Percentiles rank a stretch among this genome's conserved stretches.
Conservation (phyloP, 2,888 invertebrate species). For the Rhogogaster chlorosoma region DNA sequence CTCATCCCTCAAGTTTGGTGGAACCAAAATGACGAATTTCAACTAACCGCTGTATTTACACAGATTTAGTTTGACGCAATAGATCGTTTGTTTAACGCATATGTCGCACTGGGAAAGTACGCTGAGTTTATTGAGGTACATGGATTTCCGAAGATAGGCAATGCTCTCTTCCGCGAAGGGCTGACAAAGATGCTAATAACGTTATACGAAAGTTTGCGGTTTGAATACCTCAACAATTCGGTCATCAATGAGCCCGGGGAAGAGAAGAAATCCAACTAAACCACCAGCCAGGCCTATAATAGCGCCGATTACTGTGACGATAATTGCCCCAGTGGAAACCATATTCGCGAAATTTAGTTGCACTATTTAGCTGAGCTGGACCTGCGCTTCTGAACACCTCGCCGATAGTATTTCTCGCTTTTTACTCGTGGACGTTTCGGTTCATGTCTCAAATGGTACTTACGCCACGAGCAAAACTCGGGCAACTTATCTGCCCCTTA, state of each 20-base stretch:
- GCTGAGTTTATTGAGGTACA: neutral
- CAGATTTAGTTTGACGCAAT: neutral
- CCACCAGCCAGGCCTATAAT: constrained; percentile 16
- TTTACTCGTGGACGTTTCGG: neutral
- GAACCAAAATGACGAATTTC: neutral
- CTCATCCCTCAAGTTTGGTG: neutral
- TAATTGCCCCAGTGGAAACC: neutral
- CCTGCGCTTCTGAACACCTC: neutral
- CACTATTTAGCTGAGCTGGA: neutral
- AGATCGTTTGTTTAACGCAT: neutral
- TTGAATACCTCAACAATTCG: constrained; percentile 22
- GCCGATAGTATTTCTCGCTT: neutral
- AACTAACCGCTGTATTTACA: neutral
- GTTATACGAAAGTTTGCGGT: neutral
- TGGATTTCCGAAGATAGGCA: neutral
- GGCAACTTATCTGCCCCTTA: neutral
- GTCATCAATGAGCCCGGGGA: constrained; percentile 4
- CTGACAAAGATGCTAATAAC: neutral
- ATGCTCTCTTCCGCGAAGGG: neutral
- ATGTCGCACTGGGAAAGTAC: neutral
- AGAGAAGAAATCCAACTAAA: constrained; percentile 1
- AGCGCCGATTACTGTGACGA: constrained; percentile 26
- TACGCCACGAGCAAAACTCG: neutral
- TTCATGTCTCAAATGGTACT: neutral
- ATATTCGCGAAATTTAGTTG: neutral